phyloP scores from a whole-genome alignment of 2,888 invertebrate genomes.

The Cheilosia scutellata region DNA sequence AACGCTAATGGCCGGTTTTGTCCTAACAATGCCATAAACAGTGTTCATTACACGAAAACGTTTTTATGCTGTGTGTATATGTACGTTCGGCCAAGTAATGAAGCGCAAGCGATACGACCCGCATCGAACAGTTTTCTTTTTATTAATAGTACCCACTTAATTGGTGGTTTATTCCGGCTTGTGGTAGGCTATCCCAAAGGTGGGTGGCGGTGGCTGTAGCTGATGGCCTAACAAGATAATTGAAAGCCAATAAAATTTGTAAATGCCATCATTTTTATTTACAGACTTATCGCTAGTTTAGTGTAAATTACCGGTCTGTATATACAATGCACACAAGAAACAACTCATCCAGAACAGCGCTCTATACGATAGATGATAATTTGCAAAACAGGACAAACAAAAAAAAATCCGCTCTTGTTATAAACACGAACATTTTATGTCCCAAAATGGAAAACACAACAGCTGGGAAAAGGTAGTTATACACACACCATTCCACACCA shows the following conservation, averaged over 20 bases:
- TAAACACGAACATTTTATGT: constrained; percentile 68
- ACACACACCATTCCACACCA: constrained; percentile 18
- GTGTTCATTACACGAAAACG: constrained; percentile 54
- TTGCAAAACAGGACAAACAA: constrained; percentile 13
- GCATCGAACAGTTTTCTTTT: constrained; percentile 16
- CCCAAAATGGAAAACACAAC: constrained; percentile 46
- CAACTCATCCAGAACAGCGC: constrained; percentile 20
- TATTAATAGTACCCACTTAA: constrained; percentile 55
- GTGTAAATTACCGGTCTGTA: constrained; percentile 38
- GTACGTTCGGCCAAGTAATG: constrained; percentile 7
- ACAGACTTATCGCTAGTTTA: constrained; percentile 53
- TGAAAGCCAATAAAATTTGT: constrained; percentile 64
- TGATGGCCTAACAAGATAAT: constrained; percentile 47
- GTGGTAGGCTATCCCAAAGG: too few relatives aligned
- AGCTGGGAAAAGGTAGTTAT: constrained; percentile 35
- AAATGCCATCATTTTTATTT: constrained; percentile 66
- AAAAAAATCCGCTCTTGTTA: constrained; percentile 27
- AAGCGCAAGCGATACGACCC: too few relatives aligned
- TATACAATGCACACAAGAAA: neutral
- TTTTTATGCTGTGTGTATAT: constrained; percentile 38
- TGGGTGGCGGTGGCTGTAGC: too few relatives aligned
- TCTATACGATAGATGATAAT: constrained; percentile 20
- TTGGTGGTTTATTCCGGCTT: constrained; percentile 47
- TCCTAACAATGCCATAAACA: constrained; percentile 60
- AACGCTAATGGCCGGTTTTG: constrained; percentile 57